Evolutionary conservation across 2,113 vertebrate species (phyloP).

Genomic region (Amazona guildingii): DNA sequence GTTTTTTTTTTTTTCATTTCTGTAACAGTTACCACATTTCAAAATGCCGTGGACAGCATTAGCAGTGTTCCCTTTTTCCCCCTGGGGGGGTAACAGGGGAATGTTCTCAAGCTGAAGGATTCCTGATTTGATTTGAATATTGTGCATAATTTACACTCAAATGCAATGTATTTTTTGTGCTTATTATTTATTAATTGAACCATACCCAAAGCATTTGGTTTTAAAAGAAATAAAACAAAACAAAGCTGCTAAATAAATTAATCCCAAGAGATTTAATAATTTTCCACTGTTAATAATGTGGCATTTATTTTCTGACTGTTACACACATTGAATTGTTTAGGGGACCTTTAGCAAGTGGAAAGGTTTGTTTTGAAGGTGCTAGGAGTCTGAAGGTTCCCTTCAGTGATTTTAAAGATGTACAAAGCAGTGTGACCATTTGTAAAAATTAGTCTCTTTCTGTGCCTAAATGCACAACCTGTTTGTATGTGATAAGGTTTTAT

Average conservation of each 20-base stretch:
- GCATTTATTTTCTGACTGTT: not conserved
- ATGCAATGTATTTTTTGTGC: not conserved
- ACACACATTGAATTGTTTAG: not conserved
- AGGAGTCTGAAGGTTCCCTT: not conserved
- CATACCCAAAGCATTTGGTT: not conserved
- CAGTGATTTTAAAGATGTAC: not conserved
- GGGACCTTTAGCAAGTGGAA: not conserved
- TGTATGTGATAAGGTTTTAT: slow-evolving; percentile 6
- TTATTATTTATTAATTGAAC: not conserved
- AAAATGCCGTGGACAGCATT: not conserved
- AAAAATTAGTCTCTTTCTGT: not conserved
- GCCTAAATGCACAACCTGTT: not conserved
- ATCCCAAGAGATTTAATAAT: not conserved
- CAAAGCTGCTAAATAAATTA: not conserved
- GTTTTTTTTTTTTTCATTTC: not conserved
- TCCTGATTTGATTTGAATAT: not conserved
- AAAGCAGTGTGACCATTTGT: not conserved
- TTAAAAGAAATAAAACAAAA: not conserved
- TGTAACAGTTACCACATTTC: not conserved
- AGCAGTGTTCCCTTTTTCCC: not conserved
- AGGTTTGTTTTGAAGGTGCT: not conserved
- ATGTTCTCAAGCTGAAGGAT: not conserved
- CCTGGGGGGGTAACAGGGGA: not conserved
- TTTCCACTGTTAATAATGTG: not conserved
- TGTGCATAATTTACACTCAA: not conserved